Conservation (phyloP, 1,140 invertebrate species). For the Nasonia vitripennis region DNA sequence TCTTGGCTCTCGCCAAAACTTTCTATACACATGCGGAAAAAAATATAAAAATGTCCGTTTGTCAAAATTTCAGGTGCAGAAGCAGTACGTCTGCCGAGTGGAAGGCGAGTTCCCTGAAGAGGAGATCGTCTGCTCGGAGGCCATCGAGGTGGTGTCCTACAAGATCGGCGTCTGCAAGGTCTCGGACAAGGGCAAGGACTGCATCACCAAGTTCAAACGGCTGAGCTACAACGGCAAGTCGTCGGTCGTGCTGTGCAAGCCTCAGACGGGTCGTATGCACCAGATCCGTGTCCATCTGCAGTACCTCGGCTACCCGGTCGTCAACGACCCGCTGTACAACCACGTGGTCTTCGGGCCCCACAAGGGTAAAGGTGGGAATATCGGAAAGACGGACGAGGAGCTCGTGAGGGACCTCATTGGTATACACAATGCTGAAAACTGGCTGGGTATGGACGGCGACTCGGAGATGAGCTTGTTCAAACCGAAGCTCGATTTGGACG, state of each 20-base stretch:
- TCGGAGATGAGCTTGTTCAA: slow-evolving; percentile 88
- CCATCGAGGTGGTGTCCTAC: slow-evolving; percentile 95
- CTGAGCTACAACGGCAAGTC: slow-evolving; percentile 90
- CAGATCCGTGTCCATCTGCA: slow-evolving; percentile 99
- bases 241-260: slow-evolving; percentile 94
- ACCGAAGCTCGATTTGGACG: slow-evolving; percentile 80
- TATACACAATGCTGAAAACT: slow-evolving; percentile 95
- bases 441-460: slow-evolving; percentile 93
- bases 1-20: too few species aligned
- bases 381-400: slow-evolving; percentile 93
- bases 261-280: slow-evolving; percentile 97
- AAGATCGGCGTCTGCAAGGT: slow-evolving; percentile 97
- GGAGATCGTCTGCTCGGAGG: slow-evolving; percentile 86
- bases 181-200: slow-evolving; percentile 91
- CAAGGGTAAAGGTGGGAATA: slow-evolving; percentile 94
- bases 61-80: slow-evolving; percentile 83
- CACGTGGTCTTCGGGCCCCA: slow-evolving; percentile 92
- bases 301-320: slow-evolving; percentile 96
- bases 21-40: too few species aligned
- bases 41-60: background rate
- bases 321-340: slow-evolving; percentile 98
- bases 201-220: slow-evolving; percentile 91
- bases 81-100: slow-evolving; percentile 98
- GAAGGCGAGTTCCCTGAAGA: slow-evolving; percentile 97
- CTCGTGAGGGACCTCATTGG: slow-evolving; percentile 92